These are phyloP conservation scores for Delia radicum DNA, from an alignment of 1,140 invertebrate genomes.

Conservation along the genomic window DNA sequence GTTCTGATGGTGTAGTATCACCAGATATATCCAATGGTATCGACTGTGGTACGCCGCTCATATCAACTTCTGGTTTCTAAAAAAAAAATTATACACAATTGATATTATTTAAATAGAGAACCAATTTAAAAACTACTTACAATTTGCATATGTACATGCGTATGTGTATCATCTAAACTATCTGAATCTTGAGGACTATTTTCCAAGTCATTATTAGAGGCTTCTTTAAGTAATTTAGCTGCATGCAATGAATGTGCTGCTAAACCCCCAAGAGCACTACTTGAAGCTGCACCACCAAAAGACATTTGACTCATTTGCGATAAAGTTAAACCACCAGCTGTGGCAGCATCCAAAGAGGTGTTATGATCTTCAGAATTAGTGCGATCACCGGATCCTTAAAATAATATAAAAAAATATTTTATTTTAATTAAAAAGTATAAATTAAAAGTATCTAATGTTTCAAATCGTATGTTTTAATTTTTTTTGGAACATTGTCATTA, in stretches of 20 bases:
- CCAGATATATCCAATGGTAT: slow-evolving; percentile 55
- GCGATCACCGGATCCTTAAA: slow-evolving; percentile 62
- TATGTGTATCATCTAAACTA: slow-evolving; percentile 46
- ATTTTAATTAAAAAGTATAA: slow-evolving; percentile 2
- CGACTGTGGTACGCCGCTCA: slow-evolving; percentile 51
- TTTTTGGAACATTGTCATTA: no score
- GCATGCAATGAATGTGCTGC: slow-evolving; percentile 47
- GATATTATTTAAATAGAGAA: no score
- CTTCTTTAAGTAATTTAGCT: slow-evolving; percentile 50
- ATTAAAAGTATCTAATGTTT: neutral
- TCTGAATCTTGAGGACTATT: slow-evolving; percentile 52
- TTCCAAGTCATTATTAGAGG: slow-evolving; percentile 44
- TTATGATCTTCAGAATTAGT: slow-evolving; percentile 57
- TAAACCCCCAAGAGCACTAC: slow-evolving; percentile 37
- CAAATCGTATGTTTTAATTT: no score
- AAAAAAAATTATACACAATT: slow-evolving; percentile 22
- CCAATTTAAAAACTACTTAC: slow-evolving; percentile 38
- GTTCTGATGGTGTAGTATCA: slow-evolving; percentile 53
- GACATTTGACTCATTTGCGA: slow-evolving; percentile 54
- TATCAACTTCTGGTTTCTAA: slow-evolving; percentile 53
- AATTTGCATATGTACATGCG: slow-evolving; percentile 56
- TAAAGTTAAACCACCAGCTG: slow-evolving; percentile 44
- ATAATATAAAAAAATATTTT: neutral
- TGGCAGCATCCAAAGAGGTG: slow-evolving; percentile 46
- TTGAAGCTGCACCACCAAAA: slow-evolving; percentile 37